phyloP scores from a whole-genome alignment of 2,888 invertebrate species.

The Cepaea hortensis region DNA sequence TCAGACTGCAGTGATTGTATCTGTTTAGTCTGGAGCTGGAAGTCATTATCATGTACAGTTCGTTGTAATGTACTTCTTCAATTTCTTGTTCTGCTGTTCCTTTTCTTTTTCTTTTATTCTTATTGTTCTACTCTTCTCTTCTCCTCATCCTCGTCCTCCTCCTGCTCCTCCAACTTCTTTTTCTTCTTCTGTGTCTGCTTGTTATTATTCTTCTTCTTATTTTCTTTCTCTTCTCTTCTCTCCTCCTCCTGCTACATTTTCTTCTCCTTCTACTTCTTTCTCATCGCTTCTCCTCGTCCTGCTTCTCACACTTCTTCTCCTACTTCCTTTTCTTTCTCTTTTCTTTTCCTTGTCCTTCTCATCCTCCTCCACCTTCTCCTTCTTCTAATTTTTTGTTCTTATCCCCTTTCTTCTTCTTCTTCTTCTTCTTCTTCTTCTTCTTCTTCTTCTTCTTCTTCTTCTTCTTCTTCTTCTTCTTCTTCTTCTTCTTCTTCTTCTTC shows the following conservation, averaged over 20 bases:
- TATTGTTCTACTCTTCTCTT: not conserved
- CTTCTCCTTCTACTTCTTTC: not conserved
- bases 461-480: not conserved
- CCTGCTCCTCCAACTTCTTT: not conserved
- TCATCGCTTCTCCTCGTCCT: not conserved
- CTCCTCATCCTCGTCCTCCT: not conserved
- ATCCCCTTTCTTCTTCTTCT: not conserved
- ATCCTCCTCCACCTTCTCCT: not conserved
- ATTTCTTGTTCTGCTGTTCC: not conserved
- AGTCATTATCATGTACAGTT: too few relatives aligned
- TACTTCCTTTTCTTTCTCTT: slow-evolving; percentile 3
- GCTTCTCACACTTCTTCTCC: not conserved
- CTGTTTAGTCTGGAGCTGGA: too few relatives aligned
- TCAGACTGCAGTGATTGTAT: too few relatives aligned
- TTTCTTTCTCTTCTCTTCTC: not conserved
- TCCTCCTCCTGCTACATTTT: not conserved
- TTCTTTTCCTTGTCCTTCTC: not conserved
- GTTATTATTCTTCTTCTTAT: not conserved
- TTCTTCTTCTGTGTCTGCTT: too few relatives aligned
- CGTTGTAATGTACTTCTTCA: not conserved
- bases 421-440: not conserved
- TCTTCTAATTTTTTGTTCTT: not conserved
- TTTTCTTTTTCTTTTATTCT: too few relatives aligned
- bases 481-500: not conserved
- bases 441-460: slow-evolving; percentile 1